These are phyloP conservation scores for Drosophila pectinifera DNA, from an alignment of 1,140 invertebrate genomes.

Conservation along the genomic window DNA sequence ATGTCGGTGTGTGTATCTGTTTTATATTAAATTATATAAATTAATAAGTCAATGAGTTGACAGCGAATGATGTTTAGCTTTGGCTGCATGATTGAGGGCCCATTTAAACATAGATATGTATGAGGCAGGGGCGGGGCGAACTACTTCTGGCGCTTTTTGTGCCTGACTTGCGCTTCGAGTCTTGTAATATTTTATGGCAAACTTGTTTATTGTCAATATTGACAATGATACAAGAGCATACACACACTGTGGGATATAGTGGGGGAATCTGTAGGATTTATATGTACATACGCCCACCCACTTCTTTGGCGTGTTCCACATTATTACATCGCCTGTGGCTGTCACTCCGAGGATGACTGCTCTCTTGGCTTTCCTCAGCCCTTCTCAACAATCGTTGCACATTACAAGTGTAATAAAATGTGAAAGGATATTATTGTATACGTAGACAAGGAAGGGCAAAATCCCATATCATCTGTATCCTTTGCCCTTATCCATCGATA, in stretches of 20 bases:
- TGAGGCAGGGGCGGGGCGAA: constrained; percentile 2
- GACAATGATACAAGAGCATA: constrained; percentile 63
- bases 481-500: constrained; percentile 4
- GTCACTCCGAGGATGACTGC: constrained; percentile 49
- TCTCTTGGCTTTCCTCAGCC: constrained; percentile 29
- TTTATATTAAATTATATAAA: constrained; percentile 39
- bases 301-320: constrained; percentile 51
- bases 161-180: constrained; percentile 25
- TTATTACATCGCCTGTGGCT: constrained; percentile 70
- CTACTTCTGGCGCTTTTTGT: constrained; percentile 1
- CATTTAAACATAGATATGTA: constrained; percentile 49
- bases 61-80: constrained; percentile 49
- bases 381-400: constrained; percentile 65
- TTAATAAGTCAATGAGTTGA: constrained; percentile 76
- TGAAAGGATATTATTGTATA: constrained; percentile 77
- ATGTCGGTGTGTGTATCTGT: constrained; percentile 6
- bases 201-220: constrained; percentile 84
- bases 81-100: constrained; percentile 65
- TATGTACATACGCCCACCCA: constrained; percentile 14
- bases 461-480: constrained; percentile 24
- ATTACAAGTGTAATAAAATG: constrained; percentile 83
- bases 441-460: constrained; percentile 23
- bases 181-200: constrained; percentile 77
- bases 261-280: background rate
- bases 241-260: constrained; percentile 7